Conservation (phyloP, 1,140 invertebrate species). For the Eurosta solidaginis region DNA sequence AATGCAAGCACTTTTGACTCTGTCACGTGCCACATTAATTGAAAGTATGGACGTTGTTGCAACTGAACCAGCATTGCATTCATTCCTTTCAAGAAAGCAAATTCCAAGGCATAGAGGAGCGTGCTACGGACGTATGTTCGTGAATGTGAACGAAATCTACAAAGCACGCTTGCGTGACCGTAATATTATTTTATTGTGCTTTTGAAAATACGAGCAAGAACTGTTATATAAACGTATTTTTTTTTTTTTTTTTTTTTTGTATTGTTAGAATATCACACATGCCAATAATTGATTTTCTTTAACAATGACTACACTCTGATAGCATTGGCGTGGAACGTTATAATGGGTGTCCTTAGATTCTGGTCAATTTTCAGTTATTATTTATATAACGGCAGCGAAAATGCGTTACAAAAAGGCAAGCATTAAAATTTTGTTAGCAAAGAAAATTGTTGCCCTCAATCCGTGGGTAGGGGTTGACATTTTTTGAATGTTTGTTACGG, state of each 20-base stretch:
- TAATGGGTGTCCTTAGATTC: not conserved
- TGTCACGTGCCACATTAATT: constrained; percentile 31
- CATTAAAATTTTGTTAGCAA: not conserved
- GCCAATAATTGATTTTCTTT: not conserved
- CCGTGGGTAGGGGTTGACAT: not conserved
- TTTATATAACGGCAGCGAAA: not conserved
- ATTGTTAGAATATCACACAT: not conserved
- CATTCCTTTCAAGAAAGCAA: not conserved
- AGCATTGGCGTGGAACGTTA: not conserved
- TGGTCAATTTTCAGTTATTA: not conserved
- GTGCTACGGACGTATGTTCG: not conserved
- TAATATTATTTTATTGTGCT: not conserved
- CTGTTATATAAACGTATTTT: not conserved
- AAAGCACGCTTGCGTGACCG: not conserved
- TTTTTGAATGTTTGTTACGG: not conserved
- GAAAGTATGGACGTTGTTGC: constrained; percentile 23
- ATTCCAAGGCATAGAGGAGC: not conserved
- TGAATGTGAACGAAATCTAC: not conserved
- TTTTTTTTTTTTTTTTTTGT: not conserved
- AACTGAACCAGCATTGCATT: constrained; percentile 6
- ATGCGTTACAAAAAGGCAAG: not conserved
- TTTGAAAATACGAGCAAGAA: not conserved
- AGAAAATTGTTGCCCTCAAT: not conserved
- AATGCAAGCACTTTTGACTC: constrained; percentile 29
- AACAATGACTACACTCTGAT: not conserved